phyloP scores from a whole-genome alignment of 2,888 invertebrate genomes.

The Lepas anatifera region DNA sequence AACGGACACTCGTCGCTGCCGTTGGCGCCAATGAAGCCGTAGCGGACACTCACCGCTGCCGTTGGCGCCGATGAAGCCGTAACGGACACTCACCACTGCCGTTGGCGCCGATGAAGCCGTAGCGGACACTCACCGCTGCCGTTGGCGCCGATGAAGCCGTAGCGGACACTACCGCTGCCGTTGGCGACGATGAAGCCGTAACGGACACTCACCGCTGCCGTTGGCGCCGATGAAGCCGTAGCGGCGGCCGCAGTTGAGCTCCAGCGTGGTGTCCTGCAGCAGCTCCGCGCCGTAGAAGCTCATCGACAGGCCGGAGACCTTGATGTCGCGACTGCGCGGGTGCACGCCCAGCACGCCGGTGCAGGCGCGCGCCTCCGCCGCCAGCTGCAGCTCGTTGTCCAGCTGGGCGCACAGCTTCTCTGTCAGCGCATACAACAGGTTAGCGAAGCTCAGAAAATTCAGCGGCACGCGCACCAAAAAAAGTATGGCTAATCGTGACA shows the following conservation, averaged over 20 bases:
- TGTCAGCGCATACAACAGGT: conserved; percentile 32
- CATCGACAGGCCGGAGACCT: conserved; percentile 90
- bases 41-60: conserved; percentile 66
- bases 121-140: conserved; percentile 75
- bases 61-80: conserved; percentile 93
- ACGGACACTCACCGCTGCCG: conserved; percentile 60
- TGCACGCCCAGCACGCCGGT: conserved; percentile 93
- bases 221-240: conserved; percentile 97
- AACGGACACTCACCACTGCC: conserved; percentile 75
- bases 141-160: conserved; percentile 93
- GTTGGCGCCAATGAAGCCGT: conserved; percentile 93
- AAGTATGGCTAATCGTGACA: neutral
- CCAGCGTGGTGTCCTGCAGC: conserved; percentile 86
- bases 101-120: conserved; percentile 93
- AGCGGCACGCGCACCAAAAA: neutral
- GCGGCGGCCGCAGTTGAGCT: conserved; percentile 91
- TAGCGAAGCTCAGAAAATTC: too few species aligned
- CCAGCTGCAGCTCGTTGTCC: conserved; percentile 80
- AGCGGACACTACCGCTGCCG: conserved; percentile 42
- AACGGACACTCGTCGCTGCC: conserved; percentile 75
- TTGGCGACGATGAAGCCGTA: neutral
- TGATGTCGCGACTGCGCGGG: conserved; percentile 88
- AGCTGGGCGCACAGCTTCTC: conserved; percentile 75
- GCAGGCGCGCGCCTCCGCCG: conserved; percentile 83
- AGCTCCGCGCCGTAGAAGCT: conserved; percentile 97